These are phyloP conservation scores for Pomacea canaliculata DNA, from an alignment of 2,888 invertebrate species.

Conservation along the genomic window DNA sequence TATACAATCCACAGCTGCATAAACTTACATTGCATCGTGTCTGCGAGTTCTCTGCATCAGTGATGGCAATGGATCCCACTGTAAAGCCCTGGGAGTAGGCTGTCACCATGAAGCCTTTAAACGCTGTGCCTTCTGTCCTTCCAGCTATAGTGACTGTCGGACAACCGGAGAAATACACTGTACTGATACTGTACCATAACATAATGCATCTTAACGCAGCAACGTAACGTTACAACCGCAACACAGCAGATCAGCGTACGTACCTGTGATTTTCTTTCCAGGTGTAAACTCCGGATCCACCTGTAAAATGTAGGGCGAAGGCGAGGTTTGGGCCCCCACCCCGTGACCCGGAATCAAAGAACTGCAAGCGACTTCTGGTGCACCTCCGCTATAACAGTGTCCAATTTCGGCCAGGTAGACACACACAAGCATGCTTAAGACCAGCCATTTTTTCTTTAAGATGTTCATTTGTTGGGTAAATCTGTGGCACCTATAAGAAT, in stretches of 20 bases:
- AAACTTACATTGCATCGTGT: too few species aligned
- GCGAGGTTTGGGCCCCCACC: background rate
- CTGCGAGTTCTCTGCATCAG: too few species aligned
- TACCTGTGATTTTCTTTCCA: slow-evolving; percentile 1
- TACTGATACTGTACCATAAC: too few species aligned
- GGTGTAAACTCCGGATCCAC: background rate
- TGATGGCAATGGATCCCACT: background rate
- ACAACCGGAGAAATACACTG: background rate
- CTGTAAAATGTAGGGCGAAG: background rate
- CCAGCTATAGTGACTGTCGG: background rate
- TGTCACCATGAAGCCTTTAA: slow-evolving; percentile 17
- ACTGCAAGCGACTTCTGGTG: slow-evolving; percentile 1
- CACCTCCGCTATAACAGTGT: slow-evolving; percentile 5
- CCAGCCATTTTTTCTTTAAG: too few species aligned
- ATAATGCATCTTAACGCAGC: too few species aligned
- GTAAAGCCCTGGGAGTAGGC: slow-evolving; percentile 9
- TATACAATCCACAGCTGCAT: too few species aligned
- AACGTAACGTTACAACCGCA: too few species aligned
- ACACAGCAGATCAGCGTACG: too few species aligned
- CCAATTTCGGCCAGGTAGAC: background rate
- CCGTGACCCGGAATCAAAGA: slow-evolving; percentile 1
- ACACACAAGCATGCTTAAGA: too few species aligned
- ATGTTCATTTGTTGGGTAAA: too few species aligned
- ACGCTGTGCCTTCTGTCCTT: background rate
- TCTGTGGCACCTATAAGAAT: too few species aligned